phyloP scores from a whole-genome alignment of 2,888 invertebrate genomes.

The Conomelus anceps region DNA sequence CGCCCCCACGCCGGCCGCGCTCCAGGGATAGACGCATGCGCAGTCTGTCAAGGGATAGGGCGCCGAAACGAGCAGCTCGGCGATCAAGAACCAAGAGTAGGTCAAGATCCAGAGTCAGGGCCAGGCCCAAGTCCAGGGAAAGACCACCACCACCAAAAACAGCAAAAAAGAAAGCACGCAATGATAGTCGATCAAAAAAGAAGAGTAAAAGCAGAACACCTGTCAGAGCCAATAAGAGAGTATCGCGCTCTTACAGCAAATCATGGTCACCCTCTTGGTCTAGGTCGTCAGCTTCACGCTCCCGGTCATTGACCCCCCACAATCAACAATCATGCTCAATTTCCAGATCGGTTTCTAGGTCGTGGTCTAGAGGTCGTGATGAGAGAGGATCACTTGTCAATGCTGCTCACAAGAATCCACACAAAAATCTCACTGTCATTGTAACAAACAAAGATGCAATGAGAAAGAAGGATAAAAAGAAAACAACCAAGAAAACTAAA shows the following conservation, averaged over 20 bases:
- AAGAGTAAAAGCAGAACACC: constrained; percentile 11
- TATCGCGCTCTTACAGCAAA: constrained; percentile 12
- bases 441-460: constrained; percentile 48
- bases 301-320: constrained; percentile 43
- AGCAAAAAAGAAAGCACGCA: neutral
- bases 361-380: constrained; percentile 33
- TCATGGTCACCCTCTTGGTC: constrained; percentile 51
- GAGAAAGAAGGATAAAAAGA: constrained; percentile 48
- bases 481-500: constrained; percentile 39
- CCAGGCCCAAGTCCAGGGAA: constrained; percentile 9
- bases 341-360: constrained; percentile 31
- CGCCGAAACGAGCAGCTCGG: constrained; percentile 14
- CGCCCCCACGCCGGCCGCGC: constrained; percentile 33
- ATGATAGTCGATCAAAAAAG: constrained; percentile 16
- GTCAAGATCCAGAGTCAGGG: neutral
- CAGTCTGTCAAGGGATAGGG: constrained; percentile 37
- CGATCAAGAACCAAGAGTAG: constrained; percentile 27
- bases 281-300: constrained; percentile 48
- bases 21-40: constrained; percentile 38
- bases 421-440: constrained; percentile 53
- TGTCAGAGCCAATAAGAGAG: constrained; percentile 35
- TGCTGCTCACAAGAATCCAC: constrained; percentile 42
- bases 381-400: constrained; percentile 52
- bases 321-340: constrained; percentile 6
- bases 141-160: constrained; percentile 15